A percentile compares a stretch with the other conserved stretches of the same genome.
Conservation (phyloP, 1,140 invertebrate species). For the Leptinotarsa undecemlineata region DNA sequence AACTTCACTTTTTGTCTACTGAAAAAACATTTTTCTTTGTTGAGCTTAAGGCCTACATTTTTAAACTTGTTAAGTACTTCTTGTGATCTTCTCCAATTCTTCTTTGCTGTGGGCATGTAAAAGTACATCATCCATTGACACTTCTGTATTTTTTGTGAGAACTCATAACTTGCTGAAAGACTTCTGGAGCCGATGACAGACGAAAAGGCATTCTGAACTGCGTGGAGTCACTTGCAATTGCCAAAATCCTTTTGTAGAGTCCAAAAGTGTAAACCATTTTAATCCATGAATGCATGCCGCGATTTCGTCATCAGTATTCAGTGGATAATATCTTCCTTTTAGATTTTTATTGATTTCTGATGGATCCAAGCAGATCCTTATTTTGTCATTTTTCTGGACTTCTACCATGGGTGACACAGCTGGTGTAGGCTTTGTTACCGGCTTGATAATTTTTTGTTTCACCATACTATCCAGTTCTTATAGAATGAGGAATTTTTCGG, state of each 20-base stretch:
- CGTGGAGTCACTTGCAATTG: conserved; percentile 54
- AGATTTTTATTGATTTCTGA: too few species aligned
- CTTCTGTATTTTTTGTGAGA: too few species aligned
- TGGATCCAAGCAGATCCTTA: neutral
- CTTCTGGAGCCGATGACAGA: too few species aligned
- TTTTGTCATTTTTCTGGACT: neutral
- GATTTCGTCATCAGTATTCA: conserved; percentile 49
- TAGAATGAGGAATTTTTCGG: neutral
- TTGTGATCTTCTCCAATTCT: too few species aligned
- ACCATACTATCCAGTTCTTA: neutral
- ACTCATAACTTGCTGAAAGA: too few species aligned
- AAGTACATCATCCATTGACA: too few species aligned
- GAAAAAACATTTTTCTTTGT: neutral
- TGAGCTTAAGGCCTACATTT: too few species aligned
- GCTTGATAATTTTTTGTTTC: neutral
- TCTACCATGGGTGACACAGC: neutral
- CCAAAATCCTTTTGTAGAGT: conserved; percentile 55
- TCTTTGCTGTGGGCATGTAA: too few species aligned
- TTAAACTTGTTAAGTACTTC: too few species aligned
- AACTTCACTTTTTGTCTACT: neutral
- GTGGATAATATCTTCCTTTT: conserved; percentile 3
- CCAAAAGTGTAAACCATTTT: conserved; percentile 53
- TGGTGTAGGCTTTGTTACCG: conserved; percentile 12
- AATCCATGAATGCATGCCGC: conserved; percentile 46
- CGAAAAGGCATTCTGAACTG: conserved; percentile 17